A percentile compares a stretch with the other conserved stretches of the same genome.
These are phyloP conservation scores for Ecliptopera silaceata DNA, from an alignment of 2,888 invertebrate genomes.

Conservation along the genomic window DNA sequence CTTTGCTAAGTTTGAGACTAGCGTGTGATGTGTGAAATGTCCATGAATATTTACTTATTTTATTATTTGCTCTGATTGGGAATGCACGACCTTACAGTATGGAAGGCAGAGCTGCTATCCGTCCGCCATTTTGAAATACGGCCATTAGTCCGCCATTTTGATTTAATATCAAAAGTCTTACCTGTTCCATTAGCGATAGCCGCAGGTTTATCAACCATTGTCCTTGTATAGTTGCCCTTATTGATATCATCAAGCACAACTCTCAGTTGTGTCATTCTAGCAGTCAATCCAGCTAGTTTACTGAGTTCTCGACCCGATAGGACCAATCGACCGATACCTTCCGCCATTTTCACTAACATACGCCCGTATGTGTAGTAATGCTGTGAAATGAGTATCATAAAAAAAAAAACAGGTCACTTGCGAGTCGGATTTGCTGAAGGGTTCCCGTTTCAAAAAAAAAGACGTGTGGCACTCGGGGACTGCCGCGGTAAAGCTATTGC, in stretches of 20 bases:
- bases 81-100: too few relatives aligned
- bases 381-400: slow-evolving; percentile 57
- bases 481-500: too few relatives aligned
- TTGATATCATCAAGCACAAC: slow-evolving; percentile 93
- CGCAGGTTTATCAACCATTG: slow-evolving; percentile 71
- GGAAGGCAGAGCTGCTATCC: too few relatives aligned
- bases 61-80: too few relatives aligned
- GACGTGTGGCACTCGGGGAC: too few relatives aligned
- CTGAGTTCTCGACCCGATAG: slow-evolving; percentile 97
- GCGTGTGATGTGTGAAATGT: too few relatives aligned
- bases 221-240: slow-evolving; percentile 87
- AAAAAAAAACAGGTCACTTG: too few relatives aligned
- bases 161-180: slow-evolving; percentile 25
- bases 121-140: slow-evolving; percentile 1
- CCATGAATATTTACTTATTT: too few relatives aligned
- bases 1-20: too few relatives aligned
- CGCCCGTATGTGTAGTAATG: slow-evolving; percentile 98
- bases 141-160: neutral
- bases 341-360: slow-evolving; percentile 97
- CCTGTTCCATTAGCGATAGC: slow-evolving; percentile 47
- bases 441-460: too few relatives aligned
- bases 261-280: slow-evolving; percentile 94
- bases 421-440: too few relatives aligned
- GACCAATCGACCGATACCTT: slow-evolving; percentile 97
- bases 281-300: slow-evolving; percentile 96